These are phyloP conservation scores for Emys orbicularis DNA, from an alignment of 2,797 vertebrate species.

Conservation along the genomic window DNA sequence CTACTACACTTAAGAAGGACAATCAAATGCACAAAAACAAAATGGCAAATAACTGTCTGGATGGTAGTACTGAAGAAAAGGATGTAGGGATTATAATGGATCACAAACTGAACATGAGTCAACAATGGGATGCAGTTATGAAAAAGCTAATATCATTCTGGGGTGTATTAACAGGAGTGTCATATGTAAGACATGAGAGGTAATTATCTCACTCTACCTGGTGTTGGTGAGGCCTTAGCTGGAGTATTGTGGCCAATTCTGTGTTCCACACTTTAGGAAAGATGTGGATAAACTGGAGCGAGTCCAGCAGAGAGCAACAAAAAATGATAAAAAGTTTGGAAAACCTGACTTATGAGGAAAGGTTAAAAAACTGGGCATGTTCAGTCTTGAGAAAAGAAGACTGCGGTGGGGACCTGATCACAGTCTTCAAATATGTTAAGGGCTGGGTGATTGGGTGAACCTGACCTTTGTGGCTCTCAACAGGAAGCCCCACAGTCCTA, in stretches of 20 bases:
- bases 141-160: not conserved
- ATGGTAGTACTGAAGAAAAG: not conserved
- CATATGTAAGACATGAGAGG: not conserved
- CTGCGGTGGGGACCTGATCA: not conserved
- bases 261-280: not conserved
- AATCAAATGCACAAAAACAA: not conserved
- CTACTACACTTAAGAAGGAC: not conserved
- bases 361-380: not conserved
- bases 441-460: not conserved
- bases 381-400: not conserved
- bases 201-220: not conserved
- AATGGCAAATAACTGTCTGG: not conserved
- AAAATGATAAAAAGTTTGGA: not conserved
- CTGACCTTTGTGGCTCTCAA: not conserved
- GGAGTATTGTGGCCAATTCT: not conserved
- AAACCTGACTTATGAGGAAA: not conserved
- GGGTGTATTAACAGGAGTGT: not conserved
- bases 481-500: not conserved
- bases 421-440: not conserved
- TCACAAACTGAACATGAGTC: not conserved
- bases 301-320: not conserved
- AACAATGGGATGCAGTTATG: not conserved
- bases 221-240: not conserved
- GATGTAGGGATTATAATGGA: not conserved
- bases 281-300: not conserved